Evolutionary conservation across 2,113 vertebrate species (phyloP).

Genomic region (Pipra filicauda): DNA sequence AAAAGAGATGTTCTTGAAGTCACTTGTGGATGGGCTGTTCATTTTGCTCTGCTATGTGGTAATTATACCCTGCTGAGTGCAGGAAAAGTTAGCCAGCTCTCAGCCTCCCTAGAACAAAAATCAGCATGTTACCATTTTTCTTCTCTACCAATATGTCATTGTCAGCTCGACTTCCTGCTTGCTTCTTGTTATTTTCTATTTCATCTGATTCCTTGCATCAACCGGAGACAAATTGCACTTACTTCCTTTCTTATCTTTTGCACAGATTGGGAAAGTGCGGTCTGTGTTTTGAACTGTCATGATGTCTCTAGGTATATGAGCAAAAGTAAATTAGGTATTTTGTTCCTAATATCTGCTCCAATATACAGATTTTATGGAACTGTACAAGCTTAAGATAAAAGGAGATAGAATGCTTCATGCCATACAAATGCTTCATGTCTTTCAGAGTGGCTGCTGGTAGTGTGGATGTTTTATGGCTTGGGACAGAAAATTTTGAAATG

Average conservation of each 20-base stretch:
- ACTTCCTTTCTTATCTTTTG: neutral
- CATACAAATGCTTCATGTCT: neutral
- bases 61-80: neutral
- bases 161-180: neutral
- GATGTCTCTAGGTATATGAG: neutral
- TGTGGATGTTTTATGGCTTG: neutral
- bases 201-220: neutral
- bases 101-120: neutral
- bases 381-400: neutral
- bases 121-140: conserved; percentile 2
- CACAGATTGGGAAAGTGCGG: neutral
- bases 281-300: neutral
- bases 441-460: neutral
- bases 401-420: neutral
- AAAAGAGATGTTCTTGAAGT: neutral
- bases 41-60: neutral
- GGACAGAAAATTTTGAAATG: neutral
- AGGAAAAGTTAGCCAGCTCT: neutral
- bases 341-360: neutral
- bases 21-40: neutral
- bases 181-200: neutral
- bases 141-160: neutral
- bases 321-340: neutral
- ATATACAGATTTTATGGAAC: neutral
- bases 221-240: neutral